phyloP scores from a whole-genome alignment of 2,888 invertebrate species.

The Caenorhabditis sulstoni region DNA sequence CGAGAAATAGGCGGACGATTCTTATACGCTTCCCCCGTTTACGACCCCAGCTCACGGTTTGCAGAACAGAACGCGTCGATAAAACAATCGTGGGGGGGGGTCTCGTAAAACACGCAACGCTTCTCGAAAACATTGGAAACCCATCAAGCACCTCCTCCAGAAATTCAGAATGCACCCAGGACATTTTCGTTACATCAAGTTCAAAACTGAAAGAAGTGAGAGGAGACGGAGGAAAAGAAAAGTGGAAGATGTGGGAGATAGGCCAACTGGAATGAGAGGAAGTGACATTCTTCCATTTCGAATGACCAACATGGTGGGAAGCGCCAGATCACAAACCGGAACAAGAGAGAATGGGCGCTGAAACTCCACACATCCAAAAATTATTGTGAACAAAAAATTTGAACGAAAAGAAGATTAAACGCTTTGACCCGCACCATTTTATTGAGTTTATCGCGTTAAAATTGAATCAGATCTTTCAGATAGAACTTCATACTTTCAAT shows the following conservation, averaged over 20 bases:
- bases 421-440: slow-evolving; percentile 18
- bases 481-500: neutral
- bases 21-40: too few species aligned
- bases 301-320: neutral
- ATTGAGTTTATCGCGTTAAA: slow-evolving; percentile 20
- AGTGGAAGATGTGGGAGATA: slow-evolving; percentile 22
- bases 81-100: neutral
- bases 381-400: slow-evolving; percentile 24
- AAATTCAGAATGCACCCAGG: slow-evolving; percentile 15
- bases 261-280: slow-evolving; percentile 8
- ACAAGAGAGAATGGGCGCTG: slow-evolving; percentile 11
- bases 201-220: slow-evolving; percentile 15
- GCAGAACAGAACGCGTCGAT: neutral
- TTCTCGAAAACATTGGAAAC: too few species aligned
- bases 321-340: slow-evolving; percentile 22
- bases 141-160: too few species aligned
- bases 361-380: slow-evolving; percentile 24
- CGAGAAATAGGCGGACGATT: too few species aligned
- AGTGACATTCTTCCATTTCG: neutral
- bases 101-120: too few species aligned
- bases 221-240: neutral
- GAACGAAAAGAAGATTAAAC: slow-evolving; percentile 36
- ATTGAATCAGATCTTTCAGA: slow-evolving; percentile 37
- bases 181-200: slow-evolving; percentile 26
- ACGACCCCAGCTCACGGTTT: too few species aligned